Evolutionary conservation across 2,888 invertebrate genomes (phyloP).

Genomic region (Tipula confusa): DNA sequence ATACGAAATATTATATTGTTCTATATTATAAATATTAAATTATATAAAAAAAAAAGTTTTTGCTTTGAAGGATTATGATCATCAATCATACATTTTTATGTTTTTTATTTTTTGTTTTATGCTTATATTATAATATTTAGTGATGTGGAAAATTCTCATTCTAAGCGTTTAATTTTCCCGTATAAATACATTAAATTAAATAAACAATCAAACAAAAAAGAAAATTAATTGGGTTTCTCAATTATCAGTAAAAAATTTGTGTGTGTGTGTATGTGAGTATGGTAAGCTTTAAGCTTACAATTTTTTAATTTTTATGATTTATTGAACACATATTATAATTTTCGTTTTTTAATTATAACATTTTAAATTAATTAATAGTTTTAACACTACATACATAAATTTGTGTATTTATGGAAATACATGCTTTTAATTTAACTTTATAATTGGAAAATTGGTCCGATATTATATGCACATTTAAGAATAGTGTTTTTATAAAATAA

Average conservation of each 20-base stretch:
- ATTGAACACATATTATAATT: neutral
- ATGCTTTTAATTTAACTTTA: no score
- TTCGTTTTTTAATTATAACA: neutral
- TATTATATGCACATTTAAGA: no score
- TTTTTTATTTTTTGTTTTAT: slow-evolving; percentile 1
- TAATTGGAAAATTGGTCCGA: no score
- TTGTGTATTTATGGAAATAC: no score
- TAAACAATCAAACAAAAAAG: neutral
- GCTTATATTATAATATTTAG: neutral
- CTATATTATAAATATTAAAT: neutral
- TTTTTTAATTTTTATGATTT: neutral
- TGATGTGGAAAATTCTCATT: neutral
- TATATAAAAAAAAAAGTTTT: neutral
- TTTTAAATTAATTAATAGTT: neutral
- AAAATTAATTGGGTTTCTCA: neutral
- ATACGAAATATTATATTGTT: neutral
- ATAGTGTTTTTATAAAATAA: no score
- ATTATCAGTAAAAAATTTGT: neutral
- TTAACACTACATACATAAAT: neutral
- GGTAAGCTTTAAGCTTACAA: neutral
- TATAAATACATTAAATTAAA: neutral
- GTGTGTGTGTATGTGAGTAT: neutral
- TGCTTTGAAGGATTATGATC: slow-evolving; percentile 14
- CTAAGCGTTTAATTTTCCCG: neutral
- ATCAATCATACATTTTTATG: neutral